Evolutionary conservation across 2,113 vertebrate species (phyloP).

Genomic region (Bostrychus sinensis): DNA sequence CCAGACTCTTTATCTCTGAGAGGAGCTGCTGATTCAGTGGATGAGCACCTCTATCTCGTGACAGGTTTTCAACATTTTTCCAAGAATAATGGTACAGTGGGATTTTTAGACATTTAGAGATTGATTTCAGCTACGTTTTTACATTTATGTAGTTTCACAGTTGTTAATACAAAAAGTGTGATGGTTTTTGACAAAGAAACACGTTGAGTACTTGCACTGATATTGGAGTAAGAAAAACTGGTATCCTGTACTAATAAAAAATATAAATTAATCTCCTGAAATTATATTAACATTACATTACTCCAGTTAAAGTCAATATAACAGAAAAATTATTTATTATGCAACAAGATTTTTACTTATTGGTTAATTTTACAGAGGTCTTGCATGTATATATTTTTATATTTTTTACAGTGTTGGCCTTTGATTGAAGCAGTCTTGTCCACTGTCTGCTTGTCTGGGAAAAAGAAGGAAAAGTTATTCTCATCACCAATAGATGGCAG

Average conservation of each 20-base stretch:
- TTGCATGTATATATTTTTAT: not conserved
- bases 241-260: too few relatives aligned
- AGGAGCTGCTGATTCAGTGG: conserved; percentile 46
- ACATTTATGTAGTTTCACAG: not conserved
- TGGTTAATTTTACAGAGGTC: not conserved
- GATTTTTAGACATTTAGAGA: not conserved
- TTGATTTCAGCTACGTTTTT: not conserved
- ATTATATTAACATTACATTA: too few relatives aligned
- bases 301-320: not conserved
- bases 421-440: conserved; percentile 29
- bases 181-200: not conserved
- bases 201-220: too few relatives aligned
- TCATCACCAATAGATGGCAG: conserved; percentile 90
- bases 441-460: not conserved
- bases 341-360: too few relatives aligned
- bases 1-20: conserved; percentile 31
- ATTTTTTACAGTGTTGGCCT: conserved; percentile 27
- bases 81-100: not conserved
- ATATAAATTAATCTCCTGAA: too few relatives aligned
- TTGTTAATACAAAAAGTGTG: not conserved
- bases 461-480: not conserved
- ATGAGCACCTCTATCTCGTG: conserved; percentile 31
- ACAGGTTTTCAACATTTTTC: conserved; percentile 37
- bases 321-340: not conserved
- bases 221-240: too few relatives aligned